A percentile compares a stretch with the other conserved stretches of the same genome.
Conservation (phyloP, 2,113 vertebrate genomes). For the Ammodytes marinus region DNA sequence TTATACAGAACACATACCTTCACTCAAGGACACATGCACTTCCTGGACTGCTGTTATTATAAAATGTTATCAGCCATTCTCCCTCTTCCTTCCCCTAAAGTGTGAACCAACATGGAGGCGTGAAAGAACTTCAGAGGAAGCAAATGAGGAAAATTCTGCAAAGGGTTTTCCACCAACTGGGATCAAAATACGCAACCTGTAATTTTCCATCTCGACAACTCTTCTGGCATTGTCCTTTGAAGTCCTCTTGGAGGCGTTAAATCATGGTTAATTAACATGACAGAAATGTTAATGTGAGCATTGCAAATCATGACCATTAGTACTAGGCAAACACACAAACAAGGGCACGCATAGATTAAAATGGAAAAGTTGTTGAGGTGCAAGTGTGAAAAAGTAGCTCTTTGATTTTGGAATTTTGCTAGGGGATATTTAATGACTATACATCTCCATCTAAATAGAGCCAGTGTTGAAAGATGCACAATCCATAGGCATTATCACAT, state of each 20-base stretch:
- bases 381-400: not conserved
- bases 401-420: constrained; percentile 39
- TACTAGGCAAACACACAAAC: constrained; percentile 34
- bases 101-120: constrained; percentile 24
- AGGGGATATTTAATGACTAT: constrained; percentile 14
- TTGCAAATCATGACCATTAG: constrained; percentile 33
- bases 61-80: constrained; percentile 30
- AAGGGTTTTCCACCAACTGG: constrained; percentile 44
- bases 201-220: constrained; percentile 50
- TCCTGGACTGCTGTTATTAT: constrained; percentile 37
- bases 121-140: constrained; percentile 52
- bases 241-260: constrained; percentile 62
- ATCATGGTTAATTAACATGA: constrained; percentile 66
- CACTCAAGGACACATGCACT: not conserved
- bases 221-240: constrained; percentile 61
- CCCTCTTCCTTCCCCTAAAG: constrained; percentile 25
- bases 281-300: constrained; percentile 57
- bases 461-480: constrained; percentile 36
- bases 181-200: constrained; percentile 69
- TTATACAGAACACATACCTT: not conserved
- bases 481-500: constrained; percentile 52
- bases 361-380: constrained; percentile 14
- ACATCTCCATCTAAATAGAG: constrained; percentile 26
- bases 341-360: constrained; percentile 42
- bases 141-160: constrained; percentile 7